These are phyloP conservation scores for Guaruba guarouba DNA, from an alignment of 2,113 vertebrate species.

Conservation along the genomic window DNA sequence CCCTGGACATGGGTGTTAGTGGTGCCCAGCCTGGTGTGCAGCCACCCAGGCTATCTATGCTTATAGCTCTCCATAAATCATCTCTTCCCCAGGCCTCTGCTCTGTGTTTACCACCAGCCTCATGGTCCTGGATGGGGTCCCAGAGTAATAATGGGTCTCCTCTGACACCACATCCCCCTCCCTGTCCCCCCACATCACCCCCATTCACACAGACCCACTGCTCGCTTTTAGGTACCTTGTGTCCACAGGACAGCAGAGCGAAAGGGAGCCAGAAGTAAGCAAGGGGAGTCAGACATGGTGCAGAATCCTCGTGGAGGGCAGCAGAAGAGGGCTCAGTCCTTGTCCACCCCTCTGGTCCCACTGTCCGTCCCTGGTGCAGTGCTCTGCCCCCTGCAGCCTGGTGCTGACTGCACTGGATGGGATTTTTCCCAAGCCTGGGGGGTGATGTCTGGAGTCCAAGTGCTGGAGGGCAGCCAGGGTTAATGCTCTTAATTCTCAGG, in stretches of 20 bases:
- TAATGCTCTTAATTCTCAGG: neutral
- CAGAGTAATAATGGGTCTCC: neutral
- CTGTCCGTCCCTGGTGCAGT: neutral
- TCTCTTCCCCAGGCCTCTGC: neutral
- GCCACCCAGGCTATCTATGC: neutral
- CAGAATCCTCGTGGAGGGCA: neutral
- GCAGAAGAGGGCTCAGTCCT: neutral
- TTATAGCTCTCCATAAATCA: neutral
- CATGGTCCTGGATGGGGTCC: fast-evolving
- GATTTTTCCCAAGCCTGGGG: neutral
- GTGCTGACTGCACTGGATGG: fast-evolving
- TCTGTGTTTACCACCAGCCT: neutral
- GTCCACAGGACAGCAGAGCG: neutral
- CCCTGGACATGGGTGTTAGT: neutral
- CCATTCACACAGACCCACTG: neutral
- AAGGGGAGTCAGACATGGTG: fast-evolving
- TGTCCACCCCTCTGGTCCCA: fast-evolving
- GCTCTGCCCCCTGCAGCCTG: neutral
- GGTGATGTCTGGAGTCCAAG: neutral
- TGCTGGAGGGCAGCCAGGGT: neutral
- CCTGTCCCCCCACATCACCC: neutral
- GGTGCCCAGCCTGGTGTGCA: neutral
- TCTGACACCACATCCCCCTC: fast-evolving
- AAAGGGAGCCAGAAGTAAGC: neutral
- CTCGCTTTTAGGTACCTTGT: neutral